A percentile compares a stretch with the other conserved stretches of the same genome.
phyloP scores from a whole-genome alignment of 1,140 invertebrate genomes.

The Lepidostoma basale region DNA sequence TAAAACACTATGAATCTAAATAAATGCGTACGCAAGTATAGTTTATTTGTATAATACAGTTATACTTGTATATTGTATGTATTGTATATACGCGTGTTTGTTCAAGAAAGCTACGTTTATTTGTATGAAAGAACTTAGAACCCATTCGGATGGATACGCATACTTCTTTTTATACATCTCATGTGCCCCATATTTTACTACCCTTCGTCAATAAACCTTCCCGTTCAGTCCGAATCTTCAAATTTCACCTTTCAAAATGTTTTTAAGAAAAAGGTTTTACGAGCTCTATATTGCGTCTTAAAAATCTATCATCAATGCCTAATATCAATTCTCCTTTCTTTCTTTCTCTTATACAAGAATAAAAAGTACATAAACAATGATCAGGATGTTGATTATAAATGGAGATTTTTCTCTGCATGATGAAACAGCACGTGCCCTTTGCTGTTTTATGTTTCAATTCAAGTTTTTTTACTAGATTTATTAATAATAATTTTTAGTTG shows the following conservation, averaged over 20 bases:
- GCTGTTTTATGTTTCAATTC: too few relatives aligned
- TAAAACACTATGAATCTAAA: too few relatives aligned
- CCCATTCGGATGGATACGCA: not conserved
- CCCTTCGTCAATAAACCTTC: conserved; percentile 14
- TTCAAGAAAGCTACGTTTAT: too few relatives aligned
- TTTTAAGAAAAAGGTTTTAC: conserved; percentile 28
- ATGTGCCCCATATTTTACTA: conserved; percentile 10
- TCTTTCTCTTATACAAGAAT: conserved; percentile 2
- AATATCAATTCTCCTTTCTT: conserved; percentile 1
- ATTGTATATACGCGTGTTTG: too few relatives aligned
- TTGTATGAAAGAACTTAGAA: not conserved
- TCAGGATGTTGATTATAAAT: conserved; percentile 5
- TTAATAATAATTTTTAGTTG: too few relatives aligned
- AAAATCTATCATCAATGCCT: conserved; percentile 27
- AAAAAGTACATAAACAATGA: not conserved
- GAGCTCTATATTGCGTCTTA: conserved; percentile 9
- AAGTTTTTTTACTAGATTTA: too few relatives aligned
- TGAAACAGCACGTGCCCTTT: too few relatives aligned
- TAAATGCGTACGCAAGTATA: too few relatives aligned
- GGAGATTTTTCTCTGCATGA: not conserved
- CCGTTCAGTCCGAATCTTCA: conserved; percentile 21
- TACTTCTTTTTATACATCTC: conserved; percentile 1
- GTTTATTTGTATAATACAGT: too few relatives aligned
- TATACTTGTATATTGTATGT: too few relatives aligned
- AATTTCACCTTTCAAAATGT: conserved; percentile 28